Evolutionary conservation across 2,888 invertebrate species (phyloP).

Genomic region (Pseudococcus viburni): DNA sequence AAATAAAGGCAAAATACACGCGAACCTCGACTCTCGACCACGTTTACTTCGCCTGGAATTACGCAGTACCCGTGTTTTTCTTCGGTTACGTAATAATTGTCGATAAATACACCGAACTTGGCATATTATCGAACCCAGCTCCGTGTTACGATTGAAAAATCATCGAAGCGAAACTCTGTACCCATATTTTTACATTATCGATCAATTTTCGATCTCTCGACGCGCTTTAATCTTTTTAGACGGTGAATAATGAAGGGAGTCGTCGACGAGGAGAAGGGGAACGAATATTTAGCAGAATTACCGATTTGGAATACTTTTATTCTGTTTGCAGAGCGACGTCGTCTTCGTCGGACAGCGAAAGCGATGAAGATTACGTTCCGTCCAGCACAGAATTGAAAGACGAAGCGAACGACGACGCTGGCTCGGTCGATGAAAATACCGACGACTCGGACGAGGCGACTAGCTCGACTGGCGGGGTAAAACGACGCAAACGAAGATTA

Average conservation of each 20-base stretch:
- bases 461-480: not conserved
- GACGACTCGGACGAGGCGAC: constrained; percentile 29
- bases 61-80: not conserved
- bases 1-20: not conserved
- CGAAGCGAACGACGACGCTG: constrained; percentile 27
- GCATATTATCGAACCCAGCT: not conserved
- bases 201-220: not conserved
- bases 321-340: constrained; percentile 63
- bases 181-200: not conserved
- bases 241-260: not conserved
- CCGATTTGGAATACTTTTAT: constrained; percentile 50
- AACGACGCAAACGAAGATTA: not conserved
- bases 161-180: not conserved
- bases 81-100: not conserved
- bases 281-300: constrained; percentile 26
- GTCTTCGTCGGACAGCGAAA: constrained; percentile 65
- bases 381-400: constrained; percentile 56
- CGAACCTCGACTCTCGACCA: not conserved
- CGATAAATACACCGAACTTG: not conserved
- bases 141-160: not conserved
- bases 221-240: not conserved
- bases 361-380: constrained; percentile 64
- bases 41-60: not conserved
- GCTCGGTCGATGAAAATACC: constrained; percentile 35
- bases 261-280: not conserved